Evolutionary conservation across 2,888 invertebrate genomes (phyloP).

Genomic region (Glaucopsyche alexis): DNA sequence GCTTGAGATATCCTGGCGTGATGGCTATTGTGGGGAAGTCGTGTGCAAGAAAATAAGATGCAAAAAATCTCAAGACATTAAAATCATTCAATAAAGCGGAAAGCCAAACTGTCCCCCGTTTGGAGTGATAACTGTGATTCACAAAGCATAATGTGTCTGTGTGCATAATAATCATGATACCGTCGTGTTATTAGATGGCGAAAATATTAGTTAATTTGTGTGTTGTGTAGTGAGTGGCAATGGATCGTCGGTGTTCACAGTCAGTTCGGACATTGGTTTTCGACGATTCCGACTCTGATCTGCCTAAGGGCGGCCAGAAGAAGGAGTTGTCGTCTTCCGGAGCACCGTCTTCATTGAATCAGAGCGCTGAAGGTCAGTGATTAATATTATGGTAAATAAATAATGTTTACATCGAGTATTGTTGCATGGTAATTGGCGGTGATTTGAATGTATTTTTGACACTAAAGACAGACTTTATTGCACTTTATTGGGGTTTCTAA

Average conservation of each 20-base stretch:
- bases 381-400: conserved; percentile 40
- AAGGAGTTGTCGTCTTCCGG: conserved; percentile 62
- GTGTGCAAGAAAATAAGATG: conserved; percentile 63
- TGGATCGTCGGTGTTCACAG: conserved; percentile 82
- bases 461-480: not conserved
- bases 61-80: conserved; percentile 48
- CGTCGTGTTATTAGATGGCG: conserved; percentile 64
- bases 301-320: conserved; percentile 65
- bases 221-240: conserved; percentile 66
- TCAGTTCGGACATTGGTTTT: conserved; percentile 88
- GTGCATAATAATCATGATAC: conserved; percentile 38
- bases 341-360: conserved; percentile 65
- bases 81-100: conserved; percentile 36
- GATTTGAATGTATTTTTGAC: conserved; percentile 63
- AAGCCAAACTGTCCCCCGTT: conserved; percentile 33
- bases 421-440: conserved; percentile 46
- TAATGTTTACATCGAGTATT: conserved; percentile 46
- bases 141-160: conserved; percentile 33
- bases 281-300: conserved; percentile 84
- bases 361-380: conserved; percentile 70
- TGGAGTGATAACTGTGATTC: conserved; percentile 29
- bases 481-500: too few species aligned
- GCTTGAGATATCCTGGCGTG: too few species aligned
- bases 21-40: conserved; percentile 43
- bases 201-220: conserved; percentile 64